These are phyloP conservation scores for Anoncus sp. DNA, from an alignment of 2,888 invertebrate genomes.

Conservation along the genomic window DNA sequence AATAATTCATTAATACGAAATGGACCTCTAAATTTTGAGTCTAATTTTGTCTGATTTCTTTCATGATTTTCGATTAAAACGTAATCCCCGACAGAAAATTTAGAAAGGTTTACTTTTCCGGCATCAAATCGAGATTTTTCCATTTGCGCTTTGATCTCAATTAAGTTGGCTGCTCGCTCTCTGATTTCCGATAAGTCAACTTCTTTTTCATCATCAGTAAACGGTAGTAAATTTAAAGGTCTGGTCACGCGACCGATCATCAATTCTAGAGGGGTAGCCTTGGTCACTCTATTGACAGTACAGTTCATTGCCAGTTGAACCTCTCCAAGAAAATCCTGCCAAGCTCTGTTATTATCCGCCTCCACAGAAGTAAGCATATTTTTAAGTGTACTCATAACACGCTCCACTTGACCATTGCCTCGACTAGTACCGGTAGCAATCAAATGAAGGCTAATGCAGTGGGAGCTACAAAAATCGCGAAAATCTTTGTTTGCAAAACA, in stretches of 20 bases:
- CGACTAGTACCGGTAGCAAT: constrained; percentile 70
- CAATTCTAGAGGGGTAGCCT: constrained; percentile 71
- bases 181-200: constrained; percentile 45
- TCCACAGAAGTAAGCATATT: constrained; percentile 71
- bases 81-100: constrained; percentile 39
- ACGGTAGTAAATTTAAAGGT: constrained; percentile 50
- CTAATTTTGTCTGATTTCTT: constrained; percentile 48
- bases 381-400: constrained; percentile 67
- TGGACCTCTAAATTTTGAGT: constrained; percentile 44
- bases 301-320: constrained; percentile 72
- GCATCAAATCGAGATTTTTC: constrained; percentile 43
- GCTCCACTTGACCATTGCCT: constrained; percentile 73
- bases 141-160: constrained; percentile 33
- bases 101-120: constrained; percentile 34
- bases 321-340: constrained; percentile 71
- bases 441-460: constrained; percentile 62
- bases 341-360: constrained; percentile 54
- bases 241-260: constrained; percentile 70
- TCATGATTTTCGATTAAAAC: constrained; percentile 51
- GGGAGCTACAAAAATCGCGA: constrained; percentile 56
- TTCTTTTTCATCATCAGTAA: constrained; percentile 41
- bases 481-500: constrained; percentile 61
- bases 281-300: constrained; percentile 67
- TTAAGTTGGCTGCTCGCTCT: constrained; percentile 38
- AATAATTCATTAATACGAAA: constrained; percentile 29